Evolutionary conservation across 1,140 invertebrate genomes (phyloP).

Genomic region (Gonioctena quinquepunctata): DNA sequence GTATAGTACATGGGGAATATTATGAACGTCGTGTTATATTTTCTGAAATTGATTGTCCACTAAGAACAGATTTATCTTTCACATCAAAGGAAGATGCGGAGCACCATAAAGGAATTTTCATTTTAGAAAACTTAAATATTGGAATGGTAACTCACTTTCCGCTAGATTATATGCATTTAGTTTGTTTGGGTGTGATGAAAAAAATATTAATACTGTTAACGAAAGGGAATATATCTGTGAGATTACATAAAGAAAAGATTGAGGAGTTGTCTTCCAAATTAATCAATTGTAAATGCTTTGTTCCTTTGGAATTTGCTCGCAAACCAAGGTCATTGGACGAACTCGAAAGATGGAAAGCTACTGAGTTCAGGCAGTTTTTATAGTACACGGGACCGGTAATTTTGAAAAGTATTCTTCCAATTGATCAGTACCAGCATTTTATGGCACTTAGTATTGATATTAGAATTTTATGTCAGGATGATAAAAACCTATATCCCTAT

Average conservation of each 20-base stretch:
- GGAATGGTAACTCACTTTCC: slow-evolving; percentile 4
- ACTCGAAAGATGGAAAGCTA: slow-evolving; percentile 48
- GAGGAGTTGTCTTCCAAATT: neutral
- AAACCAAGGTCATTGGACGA: slow-evolving; percentile 39
- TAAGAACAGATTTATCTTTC: neutral
- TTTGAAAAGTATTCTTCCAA: slow-evolving; percentile 25
- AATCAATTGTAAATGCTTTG: slow-evolving; percentile 5
- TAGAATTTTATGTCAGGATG: slow-evolving; percentile 9
- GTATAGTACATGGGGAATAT: slow-evolving; percentile 4
- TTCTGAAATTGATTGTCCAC: neutral
- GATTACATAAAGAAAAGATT: neutral
- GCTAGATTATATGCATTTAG: slow-evolving; percentile 11
- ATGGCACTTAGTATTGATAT: slow-evolving; percentile 11
- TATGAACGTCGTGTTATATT: slow-evolving; percentile 5
- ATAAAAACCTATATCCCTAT: slow-evolving; percentile 12
- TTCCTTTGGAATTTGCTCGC: slow-evolving; percentile 44
- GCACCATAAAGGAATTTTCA: neutral
- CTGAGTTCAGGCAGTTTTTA: slow-evolving; percentile 48
- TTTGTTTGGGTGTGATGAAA: slow-evolving; percentile 11
- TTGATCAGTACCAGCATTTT: slow-evolving; percentile 19
- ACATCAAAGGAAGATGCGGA: neutral
- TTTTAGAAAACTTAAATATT: slow-evolving; percentile 6
- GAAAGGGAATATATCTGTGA: neutral
- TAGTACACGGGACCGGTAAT: slow-evolving; percentile 43
- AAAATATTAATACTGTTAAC: neutral